Percentiles rank a stretch among this genome's conserved stretches.
phyloP scores from a whole-genome alignment of 2,888 invertebrate genomes.

The Linnaemya vulpina region DNA sequence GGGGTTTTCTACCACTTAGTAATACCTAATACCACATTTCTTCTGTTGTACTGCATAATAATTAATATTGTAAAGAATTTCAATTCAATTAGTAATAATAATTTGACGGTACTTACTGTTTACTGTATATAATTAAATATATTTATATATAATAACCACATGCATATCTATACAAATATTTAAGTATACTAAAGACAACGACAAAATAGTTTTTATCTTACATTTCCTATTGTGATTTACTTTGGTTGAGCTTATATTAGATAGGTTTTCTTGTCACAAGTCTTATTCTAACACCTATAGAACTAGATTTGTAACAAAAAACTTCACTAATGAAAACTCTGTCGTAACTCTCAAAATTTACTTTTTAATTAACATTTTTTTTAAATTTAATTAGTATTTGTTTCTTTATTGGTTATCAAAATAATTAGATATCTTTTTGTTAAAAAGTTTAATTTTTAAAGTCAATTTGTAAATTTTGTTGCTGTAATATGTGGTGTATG shows the following conservation, averaged over 20 bases:
- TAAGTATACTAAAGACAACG: slow-evolving; percentile 24
- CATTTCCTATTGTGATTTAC: not conserved
- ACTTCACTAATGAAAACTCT: not conserved
- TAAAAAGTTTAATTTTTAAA: not conserved
- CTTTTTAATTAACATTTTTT: not conserved
- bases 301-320: not conserved
- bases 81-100: slow-evolving; percentile 30
- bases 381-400: not conserved
- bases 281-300: not conserved
- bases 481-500: not conserved
- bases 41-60: slow-evolving; percentile 59
- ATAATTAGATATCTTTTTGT: slow-evolving; percentile 8
- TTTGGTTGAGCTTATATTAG: not conserved
- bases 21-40: slow-evolving; percentile 47
- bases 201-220: not conserved
- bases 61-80: slow-evolving; percentile 43
- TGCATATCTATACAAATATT: not conserved
- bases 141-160: slow-evolving; percentile 1
- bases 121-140: slow-evolving; percentile 5
- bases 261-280: not conserved
- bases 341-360: not conserved
- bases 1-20: slow-evolving; percentile 75
- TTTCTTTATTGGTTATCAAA: slow-evolving; percentile 11
- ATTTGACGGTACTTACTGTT: slow-evolving; percentile 8
- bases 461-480: not conserved